Base-by-base conservation (phyloP, 2,113 vertebrate genomes). In the Natator depressus region DNA sequence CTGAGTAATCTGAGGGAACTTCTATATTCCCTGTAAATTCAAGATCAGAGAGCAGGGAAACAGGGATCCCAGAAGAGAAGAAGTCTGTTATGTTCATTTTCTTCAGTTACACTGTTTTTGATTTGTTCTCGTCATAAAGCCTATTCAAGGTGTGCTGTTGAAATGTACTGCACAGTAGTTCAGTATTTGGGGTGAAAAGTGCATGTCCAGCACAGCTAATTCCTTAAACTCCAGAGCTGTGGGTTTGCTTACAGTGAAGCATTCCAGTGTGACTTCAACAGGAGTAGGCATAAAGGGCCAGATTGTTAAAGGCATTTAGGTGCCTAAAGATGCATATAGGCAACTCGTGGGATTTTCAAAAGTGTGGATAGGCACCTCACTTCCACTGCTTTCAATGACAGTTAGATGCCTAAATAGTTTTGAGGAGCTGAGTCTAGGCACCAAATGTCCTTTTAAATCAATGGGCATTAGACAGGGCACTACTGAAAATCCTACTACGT, bases 1-100 rank as follows among this genome's bases (percentile, higher is more conserved):
- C 1, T 55, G 29, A 12, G 4, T 0, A 0, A 13, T 19, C 24
- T 49, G n/a, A 1, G 1, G 65, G 50, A 89, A 87, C 14, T 13
- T 57, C 50, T 75, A 38, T 80, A 3, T 46, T 9, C 24, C 1
- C 3, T 0, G 0, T 35, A 55, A 80, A 38, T 2, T 4, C 29
- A 35, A n/a, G 19, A 0, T 3, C 69, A 57, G 85, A 65, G 38
- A 82, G 87, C 69, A 55, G 85, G 80, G 0, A 3, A 90, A 47
- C 0, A 1, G 24, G 29, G 25, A 35, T 3, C 54, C 35, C 0
- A 0, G 13, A 82, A 4, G 13, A 27, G 25, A 81, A 25, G 1
- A 55, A 72, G 38, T 29, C 75, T 53, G 8, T 80, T 51, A 50
- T 16, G 10, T n/a, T 31, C 72, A 0, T 42, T 31, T 27, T 79